Base-by-base conservation (phyloP, 2,888 invertebrate species). In the Liopterus haemorrhoidalis region DNA sequence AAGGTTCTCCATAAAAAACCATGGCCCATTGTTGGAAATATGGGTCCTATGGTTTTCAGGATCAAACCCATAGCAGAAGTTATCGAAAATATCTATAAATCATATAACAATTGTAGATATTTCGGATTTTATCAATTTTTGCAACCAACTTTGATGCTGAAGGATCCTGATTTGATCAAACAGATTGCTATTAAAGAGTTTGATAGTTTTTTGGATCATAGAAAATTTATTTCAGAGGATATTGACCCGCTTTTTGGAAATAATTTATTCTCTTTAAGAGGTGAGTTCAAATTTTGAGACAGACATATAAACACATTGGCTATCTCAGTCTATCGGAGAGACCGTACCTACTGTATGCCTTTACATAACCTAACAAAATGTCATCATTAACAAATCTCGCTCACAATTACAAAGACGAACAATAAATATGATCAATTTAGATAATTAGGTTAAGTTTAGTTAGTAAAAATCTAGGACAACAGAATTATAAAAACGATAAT, bases 91-190 rank as follows among this genome's bases (percentile, higher is more conserved):
- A 24, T 39, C 2, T 41, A 44, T 14, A 41, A 36, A 14, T 11
- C 19, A 22, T 5, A 5, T 5, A 22, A 22, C 5, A 22, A 5
- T 43, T 43, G 3, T 18, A 49, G 52, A 25, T 50, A 45, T 38
- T 45, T 42, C 27, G 52, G 52, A 9, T 19, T 45, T 15, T 51
- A 47, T 30, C 32, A 41, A 6, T 51, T 51, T 32, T 36, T 30
- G 2, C 25, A 11, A 3, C 74, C 75, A 4, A 43, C 69, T 2
- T 54, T 76, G n/a, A 65, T 71, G 41, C 52, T 76, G 1, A 53
- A 70, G 41, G 73, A 75, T 55, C 68, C 71, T 3, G 75, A 77
- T 4, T 56, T 76, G 14, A 71, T 77, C 5, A 75, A 74, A 57
- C 63, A 68, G 12, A 59, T 77, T 9, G 67, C 71, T 46, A 71